Conservation (phyloP, 2,888 invertebrate genomes). For the Orchesellides sinensis region DNA sequence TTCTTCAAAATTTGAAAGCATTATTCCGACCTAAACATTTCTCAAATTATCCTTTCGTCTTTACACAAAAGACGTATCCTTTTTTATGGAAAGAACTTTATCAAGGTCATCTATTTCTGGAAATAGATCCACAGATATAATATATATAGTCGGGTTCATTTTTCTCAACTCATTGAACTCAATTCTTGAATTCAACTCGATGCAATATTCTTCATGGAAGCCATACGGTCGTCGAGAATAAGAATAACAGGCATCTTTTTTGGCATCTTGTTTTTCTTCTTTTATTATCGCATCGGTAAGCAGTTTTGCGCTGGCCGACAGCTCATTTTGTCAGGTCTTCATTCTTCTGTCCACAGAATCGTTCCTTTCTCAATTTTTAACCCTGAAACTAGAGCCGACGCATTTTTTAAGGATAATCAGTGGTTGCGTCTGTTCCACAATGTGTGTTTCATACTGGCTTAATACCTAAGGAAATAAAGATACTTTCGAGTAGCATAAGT, state of each 20-base stretch:
- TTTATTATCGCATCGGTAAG: conserved; percentile 34
- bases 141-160: no score
- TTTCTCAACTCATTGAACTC: no score
- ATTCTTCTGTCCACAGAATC: conserved; percentile 12
- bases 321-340: no score
- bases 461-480: no score
- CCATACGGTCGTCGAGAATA: conserved; percentile 1
- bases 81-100: conserved; percentile 32
- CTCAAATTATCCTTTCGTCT: conserved; percentile 48
- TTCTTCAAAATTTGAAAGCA: neutral
- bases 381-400: conserved; percentile 10
- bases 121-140: neutral
- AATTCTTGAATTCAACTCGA: neutral
- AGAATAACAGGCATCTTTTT: conserved; percentile 3
- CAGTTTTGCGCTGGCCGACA: conserved; percentile 49
- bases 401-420: conserved; percentile 24
- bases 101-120: conserved; percentile 51
- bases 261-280: conserved; percentile 40
- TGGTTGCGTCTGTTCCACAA: neutral
- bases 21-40: neutral
- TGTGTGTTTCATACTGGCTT: neutral
- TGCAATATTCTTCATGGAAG: neutral
- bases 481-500: neutral
- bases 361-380: conserved; percentile 20
- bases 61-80: conserved; percentile 19